Evolutionary conservation across 2,797 vertebrate genomes (phyloP).

Genomic region (Sebastes itinus): DNA sequence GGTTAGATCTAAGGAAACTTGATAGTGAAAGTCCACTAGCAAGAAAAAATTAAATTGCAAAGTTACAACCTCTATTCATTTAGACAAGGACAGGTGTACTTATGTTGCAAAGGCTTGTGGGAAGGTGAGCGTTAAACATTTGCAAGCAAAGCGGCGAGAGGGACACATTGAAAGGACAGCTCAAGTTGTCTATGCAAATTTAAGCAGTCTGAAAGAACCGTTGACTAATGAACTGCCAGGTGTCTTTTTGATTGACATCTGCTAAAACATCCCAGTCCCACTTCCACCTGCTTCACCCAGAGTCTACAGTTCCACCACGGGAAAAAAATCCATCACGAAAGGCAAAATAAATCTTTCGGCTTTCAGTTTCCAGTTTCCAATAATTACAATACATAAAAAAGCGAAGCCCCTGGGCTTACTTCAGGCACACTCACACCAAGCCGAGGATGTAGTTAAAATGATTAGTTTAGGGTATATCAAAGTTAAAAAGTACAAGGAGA

Average conservation of each 20-base stretch:
- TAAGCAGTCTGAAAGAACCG: constrained; percentile 43
- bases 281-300: constrained; percentile 20
- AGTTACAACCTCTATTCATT: constrained; percentile 36
- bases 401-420: not conserved
- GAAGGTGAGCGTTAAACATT: constrained; percentile 54
- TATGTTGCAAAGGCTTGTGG: constrained; percentile 46
- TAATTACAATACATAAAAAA: constrained; percentile 15
- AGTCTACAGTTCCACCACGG: not conserved
- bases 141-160: constrained; percentile 42
- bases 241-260: constrained; percentile 58
- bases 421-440: not conserved
- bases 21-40: constrained; percentile 13
- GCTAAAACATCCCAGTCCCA: constrained; percentile 35
- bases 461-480: not conserved
- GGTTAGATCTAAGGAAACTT: constrained; percentile 45
- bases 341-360: not conserved
- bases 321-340: constrained; percentile 5
- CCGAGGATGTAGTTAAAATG: not conserved
- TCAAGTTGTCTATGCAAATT: constrained; percentile 65
- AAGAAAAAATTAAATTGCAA: constrained; percentile 35
- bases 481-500: not conserved
- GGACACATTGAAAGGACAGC: constrained; percentile 42
- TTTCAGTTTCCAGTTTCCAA: not conserved
- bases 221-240: constrained; percentile 69
- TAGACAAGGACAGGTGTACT: constrained; percentile 36